Evolutionary conservation across 1,140 invertebrate species (phyloP).

Genomic region (Homarus americanus): DNA sequence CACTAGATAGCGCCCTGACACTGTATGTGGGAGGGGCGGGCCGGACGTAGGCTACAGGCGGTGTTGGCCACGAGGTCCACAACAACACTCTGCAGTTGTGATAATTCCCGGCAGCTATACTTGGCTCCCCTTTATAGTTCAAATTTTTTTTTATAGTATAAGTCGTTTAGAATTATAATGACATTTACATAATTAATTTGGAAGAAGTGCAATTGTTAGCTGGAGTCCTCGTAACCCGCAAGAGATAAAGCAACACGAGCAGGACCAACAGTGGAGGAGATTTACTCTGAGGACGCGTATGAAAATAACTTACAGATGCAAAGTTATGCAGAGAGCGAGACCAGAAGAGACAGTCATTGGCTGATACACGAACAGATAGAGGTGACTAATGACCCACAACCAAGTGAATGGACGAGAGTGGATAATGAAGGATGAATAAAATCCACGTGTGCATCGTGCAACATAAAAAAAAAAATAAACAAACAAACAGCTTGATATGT

Average conservation of each 20-base stretch:
- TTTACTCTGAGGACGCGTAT: neutral
- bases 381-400: neutral
- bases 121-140: no score
- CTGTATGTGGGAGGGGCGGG: neutral
- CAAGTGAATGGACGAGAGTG: neutral
- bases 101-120: no score
- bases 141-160: no score
- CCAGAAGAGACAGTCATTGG: neutral
- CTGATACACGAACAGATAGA: neutral
- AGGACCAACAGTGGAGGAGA: neutral
- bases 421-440: neutral
- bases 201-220: no score
- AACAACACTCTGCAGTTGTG: no score
- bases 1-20: conserved; percentile 5
- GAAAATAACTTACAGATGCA: neutral
- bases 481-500: neutral
- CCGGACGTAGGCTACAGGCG: neutral
- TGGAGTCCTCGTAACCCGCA: no score
- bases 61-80: no score
- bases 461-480: no score
- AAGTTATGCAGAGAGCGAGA: conserved; percentile 8
- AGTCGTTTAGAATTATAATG: no score
- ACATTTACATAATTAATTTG: no score
- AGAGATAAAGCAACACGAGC: neutral
- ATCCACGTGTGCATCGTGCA: neutral